Base-by-base conservation (phyloP, 2,797 vertebrate species). In the Gymnothorax reevesii region DNA sequence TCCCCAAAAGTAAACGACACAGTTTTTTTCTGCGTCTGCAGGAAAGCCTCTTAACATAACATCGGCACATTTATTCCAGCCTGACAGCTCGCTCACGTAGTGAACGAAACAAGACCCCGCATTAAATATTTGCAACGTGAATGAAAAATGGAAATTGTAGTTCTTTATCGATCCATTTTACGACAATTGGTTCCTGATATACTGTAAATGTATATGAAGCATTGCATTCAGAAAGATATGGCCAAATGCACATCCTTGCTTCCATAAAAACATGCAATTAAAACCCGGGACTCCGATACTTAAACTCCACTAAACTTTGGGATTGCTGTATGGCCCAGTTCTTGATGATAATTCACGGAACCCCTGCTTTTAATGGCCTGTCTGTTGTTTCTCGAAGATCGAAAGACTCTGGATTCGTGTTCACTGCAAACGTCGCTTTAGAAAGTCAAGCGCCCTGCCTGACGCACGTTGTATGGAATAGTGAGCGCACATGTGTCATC, bases 371-470 rank as follows among this genome's bases (percentile, higher is more conserved):
- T 13, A 73, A 82, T 57, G 66, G 3, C 57, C 12, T 4, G 27
- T 7, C 82, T 13, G 20, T 15, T 62, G 57, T 83, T 83, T 83
- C 0, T 42, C 15, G 73, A 75, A 49, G 42, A 5, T 75, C 3
- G 25, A 83, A 83, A 62, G 57, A 83, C 57, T n/a, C 20, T 27
- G 42, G 27, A 25, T 33, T 62, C 25, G 57, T 27, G 82, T 57
- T 60, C 60, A 42, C 12, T 60, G 57, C 27, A 73, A 87, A 77
- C 80, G 22, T 83, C 77, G 64, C 89, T 89, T 90, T 90, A 86
- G 90, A 91, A 94, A 94, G 94, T 92, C 94, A 80, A 87, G 90
- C 87, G 88, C 91, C 89, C 91, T 91, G 89, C 89, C 69, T 71
- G 89, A 87, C 77, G 71, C 22, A 84, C 83, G 85, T 88, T 87